These are phyloP conservation scores for Drosophila dives DNA, from an alignment of 2,888 invertebrate genomes.

Conservation along the genomic window DNA sequence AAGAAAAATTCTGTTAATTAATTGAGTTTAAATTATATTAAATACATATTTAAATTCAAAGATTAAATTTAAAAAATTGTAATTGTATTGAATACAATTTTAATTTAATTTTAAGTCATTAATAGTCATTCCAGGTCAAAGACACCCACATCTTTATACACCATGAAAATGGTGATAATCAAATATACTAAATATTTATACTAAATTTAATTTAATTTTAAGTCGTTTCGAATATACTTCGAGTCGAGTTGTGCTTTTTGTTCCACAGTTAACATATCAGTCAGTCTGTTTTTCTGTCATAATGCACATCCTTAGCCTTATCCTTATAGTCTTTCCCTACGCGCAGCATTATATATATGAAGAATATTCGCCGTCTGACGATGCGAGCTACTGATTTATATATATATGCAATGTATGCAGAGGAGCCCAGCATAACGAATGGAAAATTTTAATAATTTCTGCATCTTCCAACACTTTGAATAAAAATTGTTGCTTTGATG, in stretches of 20 bases:
- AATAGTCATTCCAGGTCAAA: not conserved
- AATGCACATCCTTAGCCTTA: conserved; percentile 27
- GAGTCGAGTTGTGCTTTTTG: not conserved
- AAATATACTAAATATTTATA: not conserved
- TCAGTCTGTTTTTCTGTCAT: conserved; percentile 8
- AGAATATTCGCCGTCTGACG: conserved; percentile 49
- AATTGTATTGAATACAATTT: not conserved
- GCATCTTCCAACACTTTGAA: conserved; percentile 78
- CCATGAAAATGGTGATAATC: too few species aligned
- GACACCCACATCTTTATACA: too few species aligned
- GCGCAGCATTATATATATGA: conserved; percentile 47
- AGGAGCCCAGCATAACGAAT: conserved; percentile 12
- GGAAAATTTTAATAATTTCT: conserved; percentile 75
- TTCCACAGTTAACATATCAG: conserved; percentile 5
- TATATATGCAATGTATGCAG: conserved; percentile 23
- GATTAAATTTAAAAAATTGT: too few species aligned
- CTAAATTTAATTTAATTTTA: not conserved
- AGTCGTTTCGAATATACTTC: not conserved
- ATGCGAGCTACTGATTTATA: conserved; percentile 36
- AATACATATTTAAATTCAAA: not conserved
- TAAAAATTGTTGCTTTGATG: conserved; percentile 80
- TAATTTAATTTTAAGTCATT: not conserved
- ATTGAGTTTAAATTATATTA: not conserved
- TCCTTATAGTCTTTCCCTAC: conserved; percentile 15
- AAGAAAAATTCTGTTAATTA: not conserved